Percentiles rank a stretch among this genome's conserved stretches.
phyloP scores from a whole-genome alignment of 1,140 invertebrate species.

The Neodiprion virginianus region DNA sequence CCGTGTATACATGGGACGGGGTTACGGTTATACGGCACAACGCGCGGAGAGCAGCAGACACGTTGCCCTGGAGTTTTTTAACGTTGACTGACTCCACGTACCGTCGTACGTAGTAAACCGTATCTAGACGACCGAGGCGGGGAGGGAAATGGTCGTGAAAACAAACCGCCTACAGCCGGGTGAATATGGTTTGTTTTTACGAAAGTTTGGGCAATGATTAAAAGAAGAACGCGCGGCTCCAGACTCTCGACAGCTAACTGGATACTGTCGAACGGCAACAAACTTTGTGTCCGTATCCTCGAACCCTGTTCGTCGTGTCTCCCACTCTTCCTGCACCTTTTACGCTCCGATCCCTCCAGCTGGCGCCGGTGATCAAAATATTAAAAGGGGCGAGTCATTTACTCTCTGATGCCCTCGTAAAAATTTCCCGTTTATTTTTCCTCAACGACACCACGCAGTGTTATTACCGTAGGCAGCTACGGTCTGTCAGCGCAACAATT shows the following conservation, averaged over 20 bases:
- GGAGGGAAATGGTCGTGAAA: not conserved
- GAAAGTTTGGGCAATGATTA: not conserved
- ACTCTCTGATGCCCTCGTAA: not conserved
- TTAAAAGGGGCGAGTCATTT: not conserved
- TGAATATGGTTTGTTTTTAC: not conserved
- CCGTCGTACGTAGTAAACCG: too few species aligned
- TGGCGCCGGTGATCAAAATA: conserved; percentile 3
- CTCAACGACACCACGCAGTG: not conserved
- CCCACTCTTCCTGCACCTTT: too few species aligned
- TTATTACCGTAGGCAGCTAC: too few species aligned
- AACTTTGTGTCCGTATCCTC: not conserved
- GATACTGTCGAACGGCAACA: not conserved
- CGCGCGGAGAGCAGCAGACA: too few species aligned
- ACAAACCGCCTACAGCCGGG: not conserved
- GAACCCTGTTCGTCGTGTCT: not conserved
- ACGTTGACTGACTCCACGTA: too few species aligned
- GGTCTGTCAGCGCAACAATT: too few species aligned
- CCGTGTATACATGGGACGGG: not conserved
- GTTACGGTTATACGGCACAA: too few species aligned
- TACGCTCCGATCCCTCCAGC: too few species aligned
- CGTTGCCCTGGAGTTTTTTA: too few species aligned
- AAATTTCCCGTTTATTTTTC: not conserved
- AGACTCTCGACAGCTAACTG: too few species aligned
- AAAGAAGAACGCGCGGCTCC: not conserved
- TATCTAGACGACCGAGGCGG: not conserved